Base-by-base conservation (phyloP, 2,888 invertebrate genomes). In the Aleiodes testaceus region DNA sequence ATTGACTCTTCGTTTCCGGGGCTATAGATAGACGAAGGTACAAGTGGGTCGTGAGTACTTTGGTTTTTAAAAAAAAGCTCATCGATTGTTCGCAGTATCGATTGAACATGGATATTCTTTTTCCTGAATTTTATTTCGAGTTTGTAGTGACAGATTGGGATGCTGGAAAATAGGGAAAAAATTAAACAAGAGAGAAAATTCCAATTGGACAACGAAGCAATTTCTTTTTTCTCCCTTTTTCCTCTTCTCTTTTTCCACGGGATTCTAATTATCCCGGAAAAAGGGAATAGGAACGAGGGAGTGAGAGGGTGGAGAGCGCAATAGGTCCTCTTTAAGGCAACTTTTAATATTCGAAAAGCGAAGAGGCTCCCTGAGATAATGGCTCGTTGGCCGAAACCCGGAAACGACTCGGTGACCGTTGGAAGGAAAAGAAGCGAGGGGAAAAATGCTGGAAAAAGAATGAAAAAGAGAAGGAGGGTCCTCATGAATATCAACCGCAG, bases 401-500 rank as follows among this genome's bases (percentile, higher is more conserved):
- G 42, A 59, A 42, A 59, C 20, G 12, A 42, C 42, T 42, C 36
- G 18, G 18, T 59, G 59, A 59, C 59, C 59, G 42, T 59, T 59
- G 59, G 49, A 59, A 36, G 52, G 11, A 12, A 52, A 14, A 22
- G 22, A 14, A 36, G 36, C 9, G 36, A 26, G 50, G 11, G 11
- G 30, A 53, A 30, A 50, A 14, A 30, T 22, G 30, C 52, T 18
- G 42, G n/a, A 66, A 9, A 36, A 36, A 36, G 9, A 36, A 36
- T 36, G 11, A 36, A 11, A 36, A 36, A 1, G 9, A 11, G 7
- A 36, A 36, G 26, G 26, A 26, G 26, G 14, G 50, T 50, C 49
- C 42, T 70, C 70, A 70, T 70, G 70, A 70, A 70, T 70, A 66
- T 70, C 66, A 70, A 66, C 66, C 66, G 70, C 70, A 70, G 66